Conservation (phyloP, 2,113 vertebrate species). For the Sebastes fasciatus region DNA sequence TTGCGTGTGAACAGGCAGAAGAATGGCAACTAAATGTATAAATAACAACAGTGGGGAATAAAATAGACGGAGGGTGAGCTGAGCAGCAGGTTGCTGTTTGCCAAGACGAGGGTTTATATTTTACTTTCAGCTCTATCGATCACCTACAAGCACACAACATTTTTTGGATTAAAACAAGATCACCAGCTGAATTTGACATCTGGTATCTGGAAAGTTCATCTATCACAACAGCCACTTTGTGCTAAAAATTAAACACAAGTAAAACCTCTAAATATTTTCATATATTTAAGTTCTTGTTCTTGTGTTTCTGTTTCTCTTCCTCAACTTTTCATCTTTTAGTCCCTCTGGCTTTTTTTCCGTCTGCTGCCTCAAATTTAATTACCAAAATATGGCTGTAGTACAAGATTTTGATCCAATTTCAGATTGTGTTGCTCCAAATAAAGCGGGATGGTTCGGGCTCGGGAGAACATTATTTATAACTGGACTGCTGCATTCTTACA, state of each 20-base stretch:
- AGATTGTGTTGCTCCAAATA: conserved; percentile 9
- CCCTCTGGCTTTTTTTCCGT: neutral
- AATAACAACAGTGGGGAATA: neutral
- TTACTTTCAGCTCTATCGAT: neutral
- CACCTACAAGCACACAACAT: neutral
- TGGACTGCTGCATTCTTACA: neutral
- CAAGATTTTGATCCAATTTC: conserved; percentile 27
- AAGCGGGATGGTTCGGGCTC: conserved; percentile 7
- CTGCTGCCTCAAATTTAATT: conserved; percentile 12
- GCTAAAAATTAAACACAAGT: neutral
- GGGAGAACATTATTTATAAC: neutral
- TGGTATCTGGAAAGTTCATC: neutral
- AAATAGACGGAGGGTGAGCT: neutral
- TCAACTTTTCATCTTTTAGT: neutral
- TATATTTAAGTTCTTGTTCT: neutral
- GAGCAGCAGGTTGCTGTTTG: neutral
- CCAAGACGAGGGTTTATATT: neutral
- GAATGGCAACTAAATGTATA: neutral
- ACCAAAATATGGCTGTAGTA: neutral
- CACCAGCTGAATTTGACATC: neutral
- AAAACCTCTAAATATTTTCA: neutral
- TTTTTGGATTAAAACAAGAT: neutral
- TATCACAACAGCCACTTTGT: neutral
- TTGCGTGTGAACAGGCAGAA: neutral
- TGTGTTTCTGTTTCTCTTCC: neutral